Base-by-base conservation (phyloP, 1,140 invertebrate species). In the Microvelia longipes region DNA sequence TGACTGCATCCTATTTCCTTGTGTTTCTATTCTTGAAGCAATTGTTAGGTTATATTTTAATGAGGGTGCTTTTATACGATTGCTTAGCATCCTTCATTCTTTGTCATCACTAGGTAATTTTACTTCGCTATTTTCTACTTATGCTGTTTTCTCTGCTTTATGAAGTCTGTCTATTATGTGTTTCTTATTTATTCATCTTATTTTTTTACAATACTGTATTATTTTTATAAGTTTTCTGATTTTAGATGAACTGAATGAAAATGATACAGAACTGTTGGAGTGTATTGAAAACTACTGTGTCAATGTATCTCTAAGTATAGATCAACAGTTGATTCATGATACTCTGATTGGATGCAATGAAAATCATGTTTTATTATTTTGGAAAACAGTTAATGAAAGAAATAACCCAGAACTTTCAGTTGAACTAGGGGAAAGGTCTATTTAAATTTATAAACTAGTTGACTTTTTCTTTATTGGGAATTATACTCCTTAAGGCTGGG, bases 291-390 rank as follows among this genome's bases (percentile, higher is more conserved):
- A 30, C 24, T 71, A 69, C 28, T 71, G 71, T 50, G 25, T 65
- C 24, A 68, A 24, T 30, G 71, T 69, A 0, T 28, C 25, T 67
- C 25, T 66, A 14, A 28, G 15, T 29, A 29, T 71, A 27, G 0
- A 14, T 27, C 62, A 64, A 24, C 28, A 28, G 2, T 25, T 64
- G 1, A 19, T 71, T 5, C 68, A 71, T 60, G 19, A 69, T 19
- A 35, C 64, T 25, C 29, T 71, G 25, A 65, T 27, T 29, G 28
- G 66, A 26, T 71, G 71, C 27, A 35, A 27, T 28, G 71, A 71
- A 69, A 71, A 71, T 60, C 62, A 71, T 66, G 71, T 71, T 15
- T 35, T 71, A 27, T 29, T 71, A 2, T 71, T 69, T 71, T 71
- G 71, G 71, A 71, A 71, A 29, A 25, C 65, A 19, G 63, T 69